Evolutionary conservation across 1,140 invertebrate genomes (phyloP).

Genomic region (Limonius californicus): DNA sequence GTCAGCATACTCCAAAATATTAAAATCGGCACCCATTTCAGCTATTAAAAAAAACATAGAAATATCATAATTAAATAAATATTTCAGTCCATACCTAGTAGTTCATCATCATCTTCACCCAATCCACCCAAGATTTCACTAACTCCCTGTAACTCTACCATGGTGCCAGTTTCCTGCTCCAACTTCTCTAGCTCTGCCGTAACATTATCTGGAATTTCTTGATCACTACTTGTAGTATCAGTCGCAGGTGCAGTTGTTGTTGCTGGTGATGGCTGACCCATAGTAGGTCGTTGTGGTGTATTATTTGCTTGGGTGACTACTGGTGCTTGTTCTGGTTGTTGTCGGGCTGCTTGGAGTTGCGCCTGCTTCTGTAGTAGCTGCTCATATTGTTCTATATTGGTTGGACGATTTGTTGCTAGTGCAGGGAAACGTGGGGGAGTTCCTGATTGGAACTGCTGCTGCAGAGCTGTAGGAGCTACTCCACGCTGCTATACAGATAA

Average conservation of each 20-base stretch:
- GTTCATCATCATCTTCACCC: slow-evolving; percentile 82
- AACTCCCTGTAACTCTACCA: slow-evolving; percentile 69
- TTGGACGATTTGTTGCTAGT: slow-evolving; percentile 23
- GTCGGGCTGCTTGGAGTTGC: not conserved
- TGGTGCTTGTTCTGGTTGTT: slow-evolving; percentile 22
- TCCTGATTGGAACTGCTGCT: slow-evolving; percentile 15
- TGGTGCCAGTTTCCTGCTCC: slow-evolving; percentile 63
- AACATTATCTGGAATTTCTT: slow-evolving; percentile 76
- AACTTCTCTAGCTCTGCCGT: slow-evolving; percentile 74
- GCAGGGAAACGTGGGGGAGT: not conserved
- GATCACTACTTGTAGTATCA: slow-evolving; percentile 39
- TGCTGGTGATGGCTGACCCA: slow-evolving; percentile 13
- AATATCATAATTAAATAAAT: slow-evolving; percentile 1
- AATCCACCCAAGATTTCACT: slow-evolving; percentile 75
- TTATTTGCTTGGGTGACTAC: slow-evolving; percentile 30
- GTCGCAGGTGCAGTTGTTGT: slow-evolving; percentile 34
- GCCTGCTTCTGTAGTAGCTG: slow-evolving; percentile 32
- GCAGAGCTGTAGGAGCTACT: not conserved
- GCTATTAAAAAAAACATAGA: slow-evolving; percentile 52
- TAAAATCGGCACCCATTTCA: slow-evolving; percentile 91
- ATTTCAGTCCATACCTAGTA: slow-evolving; percentile 58
- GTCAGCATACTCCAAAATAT: slow-evolving; percentile 93
- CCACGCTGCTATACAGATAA: not conserved
- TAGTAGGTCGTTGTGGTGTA: slow-evolving; percentile 34
- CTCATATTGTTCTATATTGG: slow-evolving; percentile 39